phyloP scores from a whole-genome alignment of 1,140 invertebrate species.

The Whitmania pigra region DNA sequence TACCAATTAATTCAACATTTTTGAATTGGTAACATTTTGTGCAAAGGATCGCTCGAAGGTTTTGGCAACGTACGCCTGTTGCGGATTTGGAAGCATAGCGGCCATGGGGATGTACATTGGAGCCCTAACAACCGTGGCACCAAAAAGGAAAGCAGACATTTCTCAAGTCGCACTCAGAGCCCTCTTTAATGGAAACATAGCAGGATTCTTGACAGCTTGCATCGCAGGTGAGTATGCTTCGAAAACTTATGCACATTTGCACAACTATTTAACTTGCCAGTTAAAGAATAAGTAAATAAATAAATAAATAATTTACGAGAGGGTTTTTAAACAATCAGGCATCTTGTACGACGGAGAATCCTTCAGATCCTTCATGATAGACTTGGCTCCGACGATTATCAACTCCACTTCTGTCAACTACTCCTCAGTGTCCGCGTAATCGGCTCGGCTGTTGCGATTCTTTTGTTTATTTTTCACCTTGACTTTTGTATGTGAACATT shows the following conservation, averaged over 20 bases:
- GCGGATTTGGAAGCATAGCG: conserved; percentile 84
- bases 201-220: conserved; percentile 79
- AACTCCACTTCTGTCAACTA: neutral
- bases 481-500: too few relatives aligned
- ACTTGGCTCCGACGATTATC: neutral
- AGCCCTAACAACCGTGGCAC: conserved; percentile 61
- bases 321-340: neutral
- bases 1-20: neutral
- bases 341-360: conserved; percentile 2
- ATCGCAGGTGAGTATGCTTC: conserved; percentile 57
- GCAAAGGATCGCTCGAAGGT: conserved; percentile 54
- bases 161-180: conserved; percentile 38
- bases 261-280: too few relatives aligned
- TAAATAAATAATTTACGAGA: neutral
- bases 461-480: too few relatives aligned
- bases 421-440: neutral
- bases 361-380: conserved; percentile 10
- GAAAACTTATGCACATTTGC: neutral
- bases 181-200: conserved; percentile 56
- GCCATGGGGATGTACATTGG: conserved; percentile 80
- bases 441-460: neutral
- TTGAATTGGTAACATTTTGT: neutral
- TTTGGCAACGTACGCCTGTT: conserved; percentile 83
- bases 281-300: neutral
- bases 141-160: conserved; percentile 56